Evolutionary conservation across 2,888 invertebrate genomes (phyloP).

Genomic region (Corbicula japonica): DNA sequence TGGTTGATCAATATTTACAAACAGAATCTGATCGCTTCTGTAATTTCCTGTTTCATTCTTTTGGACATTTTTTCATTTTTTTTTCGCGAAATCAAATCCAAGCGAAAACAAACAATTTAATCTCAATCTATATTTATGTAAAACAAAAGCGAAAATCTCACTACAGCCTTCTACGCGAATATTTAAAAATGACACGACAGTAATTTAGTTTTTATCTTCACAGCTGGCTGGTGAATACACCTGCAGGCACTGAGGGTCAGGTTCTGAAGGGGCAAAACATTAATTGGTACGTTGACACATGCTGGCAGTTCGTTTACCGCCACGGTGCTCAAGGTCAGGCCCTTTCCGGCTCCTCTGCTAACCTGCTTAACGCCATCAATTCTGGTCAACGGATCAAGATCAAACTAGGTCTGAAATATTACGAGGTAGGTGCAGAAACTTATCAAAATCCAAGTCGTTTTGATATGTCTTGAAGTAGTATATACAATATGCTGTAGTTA

Average conservation of each 20-base stretch:
- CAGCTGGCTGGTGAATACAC: conserved; percentile 13
- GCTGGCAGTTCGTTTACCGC: conserved; percentile 13
- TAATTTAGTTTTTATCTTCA: background rate
- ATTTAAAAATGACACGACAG: background rate
- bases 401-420: background rate
- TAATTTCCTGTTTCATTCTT: too few relatives aligned
- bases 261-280: background rate
- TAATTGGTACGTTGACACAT: conserved; percentile 15
- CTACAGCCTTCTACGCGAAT: background rate
- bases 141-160: background rate
- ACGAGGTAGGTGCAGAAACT: background rate
- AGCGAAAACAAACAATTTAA: background rate
- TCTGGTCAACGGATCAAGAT: conserved; percentile 8
- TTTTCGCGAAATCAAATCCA: too few relatives aligned
- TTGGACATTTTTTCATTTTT: too few relatives aligned
- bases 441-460: background rate
- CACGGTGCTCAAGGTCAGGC: background rate
- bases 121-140: background rate
- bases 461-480: too few relatives aligned
- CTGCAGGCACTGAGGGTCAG: background rate
- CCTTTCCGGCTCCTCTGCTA: background rate
- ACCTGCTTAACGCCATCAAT: background rate
- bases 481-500: background rate
- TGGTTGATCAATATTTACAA: too few relatives aligned
- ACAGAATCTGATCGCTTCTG: too few relatives aligned